phyloP scores from a whole-genome alignment of 2,113 vertebrate species.

The Gopherus evgoodei region DNA sequence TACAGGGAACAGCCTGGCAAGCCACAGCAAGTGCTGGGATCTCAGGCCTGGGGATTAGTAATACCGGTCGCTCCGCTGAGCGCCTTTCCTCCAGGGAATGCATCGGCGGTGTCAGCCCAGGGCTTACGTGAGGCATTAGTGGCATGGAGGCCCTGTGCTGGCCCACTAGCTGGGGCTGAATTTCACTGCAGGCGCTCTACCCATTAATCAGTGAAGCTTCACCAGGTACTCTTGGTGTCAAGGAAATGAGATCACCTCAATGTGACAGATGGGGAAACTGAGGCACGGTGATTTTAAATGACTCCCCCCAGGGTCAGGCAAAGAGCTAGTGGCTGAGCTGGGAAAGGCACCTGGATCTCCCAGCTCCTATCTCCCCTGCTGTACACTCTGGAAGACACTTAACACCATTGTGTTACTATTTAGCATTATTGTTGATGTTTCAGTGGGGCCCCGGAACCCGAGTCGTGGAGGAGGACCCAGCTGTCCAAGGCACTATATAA shows the following conservation, averaged over 20 bases:
- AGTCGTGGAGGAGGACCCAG: background rate
- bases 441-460: no score
- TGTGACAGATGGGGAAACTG: background rate
- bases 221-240: background rate
- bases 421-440: background rate
- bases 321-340: background rate
- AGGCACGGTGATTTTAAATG: background rate
- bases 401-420: background rate
- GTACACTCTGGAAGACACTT: background rate
- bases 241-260: background rate
- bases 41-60: background rate
- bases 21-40: background rate
- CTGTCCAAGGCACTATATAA: background rate
- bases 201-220: background rate
- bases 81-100: conserved; percentile 39
- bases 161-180: background rate
- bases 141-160: background rate
- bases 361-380: background rate
- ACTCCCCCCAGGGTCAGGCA: background rate
- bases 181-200: background rate
- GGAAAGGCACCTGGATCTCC: background rate
- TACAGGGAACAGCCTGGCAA: conserved; percentile 18
- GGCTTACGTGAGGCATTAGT: conserved; percentile 1
- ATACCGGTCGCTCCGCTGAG: background rate
- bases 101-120: conserved; percentile 26